Evolutionary conservation across 1,140 invertebrate species (phyloP).

Genomic region (Drosophila baimaii): DNA sequence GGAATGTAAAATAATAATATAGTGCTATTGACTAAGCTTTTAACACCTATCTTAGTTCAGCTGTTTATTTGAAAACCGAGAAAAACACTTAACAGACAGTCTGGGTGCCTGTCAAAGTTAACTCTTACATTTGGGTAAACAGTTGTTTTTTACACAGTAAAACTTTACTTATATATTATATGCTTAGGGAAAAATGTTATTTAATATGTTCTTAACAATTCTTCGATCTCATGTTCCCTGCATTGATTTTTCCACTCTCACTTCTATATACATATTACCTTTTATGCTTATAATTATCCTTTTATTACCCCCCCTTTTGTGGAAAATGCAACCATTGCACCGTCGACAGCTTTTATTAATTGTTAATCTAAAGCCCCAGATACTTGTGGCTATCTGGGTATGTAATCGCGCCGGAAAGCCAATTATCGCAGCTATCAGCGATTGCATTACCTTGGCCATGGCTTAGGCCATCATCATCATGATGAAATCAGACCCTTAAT

Average conservation of each 20-base stretch:
- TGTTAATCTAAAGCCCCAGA: background rate
- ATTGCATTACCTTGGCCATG: constrained; percentile 5
- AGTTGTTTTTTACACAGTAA: no score
- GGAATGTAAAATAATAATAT: no score
- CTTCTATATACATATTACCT: background rate
- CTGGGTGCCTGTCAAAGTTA: no score
- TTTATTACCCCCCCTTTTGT: background rate
- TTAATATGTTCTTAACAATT: background rate
- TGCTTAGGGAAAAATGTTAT: background rate
- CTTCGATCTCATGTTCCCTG: background rate
- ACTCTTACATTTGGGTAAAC: no score
- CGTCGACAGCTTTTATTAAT: background rate
- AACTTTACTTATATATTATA: no score
- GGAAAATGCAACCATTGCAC: background rate
- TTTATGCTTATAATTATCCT: background rate
- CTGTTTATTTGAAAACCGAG: no score
- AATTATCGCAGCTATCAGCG: constrained; percentile 6
- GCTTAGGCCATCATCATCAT: background rate
- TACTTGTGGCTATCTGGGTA: constrained; percentile 9
- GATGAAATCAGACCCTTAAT: background rate
- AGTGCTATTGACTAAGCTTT: no score
- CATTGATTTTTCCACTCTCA: background rate
- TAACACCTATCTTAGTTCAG: no score
- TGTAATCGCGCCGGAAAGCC: constrained; percentile 5
- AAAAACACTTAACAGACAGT: no score